Conservation (phyloP, 2,797 vertebrate species). For the Chelon labrosus region DNA sequence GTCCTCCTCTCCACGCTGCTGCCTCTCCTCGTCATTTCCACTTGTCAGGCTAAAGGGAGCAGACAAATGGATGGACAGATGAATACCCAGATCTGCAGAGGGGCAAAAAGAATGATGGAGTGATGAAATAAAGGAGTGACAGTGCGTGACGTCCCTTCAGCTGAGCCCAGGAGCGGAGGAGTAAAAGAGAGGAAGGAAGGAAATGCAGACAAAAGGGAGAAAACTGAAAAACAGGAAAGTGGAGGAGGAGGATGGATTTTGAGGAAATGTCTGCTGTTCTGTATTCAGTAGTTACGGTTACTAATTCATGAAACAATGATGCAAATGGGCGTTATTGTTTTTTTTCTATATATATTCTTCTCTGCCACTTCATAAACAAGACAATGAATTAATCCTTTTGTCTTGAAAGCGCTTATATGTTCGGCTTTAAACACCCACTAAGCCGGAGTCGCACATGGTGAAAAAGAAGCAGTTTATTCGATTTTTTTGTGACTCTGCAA, state of each 20-base stretch:
- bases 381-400: constrained; percentile 34
- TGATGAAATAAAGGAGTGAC: constrained; percentile 72
- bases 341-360: not conserved
- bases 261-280: not conserved
- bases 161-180: constrained; percentile 50
- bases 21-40: constrained; percentile 70
- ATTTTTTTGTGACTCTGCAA: not conserved
- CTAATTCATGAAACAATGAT: constrained; percentile 43
- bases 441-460: not conserved
- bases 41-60: constrained; percentile 73
- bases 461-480: not conserved
- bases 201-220: not conserved
- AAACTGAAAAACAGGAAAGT: not conserved
- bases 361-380: constrained; percentile 27
- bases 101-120: constrained; percentile 72
- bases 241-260: constrained; percentile 17
- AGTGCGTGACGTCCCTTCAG: constrained; percentile 66
- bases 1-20: constrained; percentile 27
- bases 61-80: constrained; percentile 77
- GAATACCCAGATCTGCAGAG: constrained; percentile 71
- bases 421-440: constrained; percentile 43
- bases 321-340: constrained; percentile 12
- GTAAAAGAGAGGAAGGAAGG: not conserved
- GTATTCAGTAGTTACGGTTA: not conserved
- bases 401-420: constrained; percentile 18